A percentile compares a stretch with the other conserved stretches of the same genome.
phyloP scores from a whole-genome alignment of 2,888 invertebrate genomes.

The Dorcus hopei region DNA sequence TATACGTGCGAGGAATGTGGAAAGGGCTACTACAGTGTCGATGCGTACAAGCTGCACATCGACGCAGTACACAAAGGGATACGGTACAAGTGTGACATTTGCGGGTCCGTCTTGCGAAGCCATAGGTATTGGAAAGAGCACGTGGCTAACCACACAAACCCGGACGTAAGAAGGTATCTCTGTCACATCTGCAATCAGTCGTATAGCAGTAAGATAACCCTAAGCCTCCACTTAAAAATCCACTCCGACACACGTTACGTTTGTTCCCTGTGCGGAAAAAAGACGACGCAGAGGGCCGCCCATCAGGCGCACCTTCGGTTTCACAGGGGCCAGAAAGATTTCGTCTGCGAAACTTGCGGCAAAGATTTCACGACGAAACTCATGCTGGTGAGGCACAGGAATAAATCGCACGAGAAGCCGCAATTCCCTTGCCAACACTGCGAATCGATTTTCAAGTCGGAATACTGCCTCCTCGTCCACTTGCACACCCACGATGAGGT shows the following conservation, averaged over 20 bases:
- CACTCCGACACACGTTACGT: constrained; percentile 14
- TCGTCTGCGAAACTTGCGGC: constrained; percentile 39
- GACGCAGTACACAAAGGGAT: constrained; percentile 25
- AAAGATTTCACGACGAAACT: constrained; percentile 31
- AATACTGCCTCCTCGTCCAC: constrained; percentile 20
- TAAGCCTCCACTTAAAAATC: constrained; percentile 22
- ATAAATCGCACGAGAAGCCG: constrained; percentile 21
- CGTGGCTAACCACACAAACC: constrained; percentile 19
- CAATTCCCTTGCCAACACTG: constrained; percentile 19
- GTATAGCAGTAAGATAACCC: constrained; percentile 21
- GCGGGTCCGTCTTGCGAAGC: constrained; percentile 22
- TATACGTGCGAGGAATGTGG: constrained; percentile 25
- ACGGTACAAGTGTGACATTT: constrained; percentile 22
- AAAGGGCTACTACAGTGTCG: constrained; percentile 21
- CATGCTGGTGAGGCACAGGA: constrained; percentile 29
- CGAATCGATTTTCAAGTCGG: constrained; percentile 13
- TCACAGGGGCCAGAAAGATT: constrained; percentile 31
- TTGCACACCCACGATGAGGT: constrained; percentile 21
- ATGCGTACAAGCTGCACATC: constrained; percentile 18
- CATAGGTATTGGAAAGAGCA: constrained; percentile 25
- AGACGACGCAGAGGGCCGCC: constrained; percentile 21
- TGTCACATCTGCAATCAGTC: constrained; percentile 24
- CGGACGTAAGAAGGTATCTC: constrained; percentile 16
- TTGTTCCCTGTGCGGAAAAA: constrained; percentile 19
- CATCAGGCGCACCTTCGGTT: constrained; percentile 21